A percentile compares a stretch with the other conserved stretches of the same genome.
Conservation (phyloP, 1,140 invertebrate species). For the Pogonus chalceus region DNA sequence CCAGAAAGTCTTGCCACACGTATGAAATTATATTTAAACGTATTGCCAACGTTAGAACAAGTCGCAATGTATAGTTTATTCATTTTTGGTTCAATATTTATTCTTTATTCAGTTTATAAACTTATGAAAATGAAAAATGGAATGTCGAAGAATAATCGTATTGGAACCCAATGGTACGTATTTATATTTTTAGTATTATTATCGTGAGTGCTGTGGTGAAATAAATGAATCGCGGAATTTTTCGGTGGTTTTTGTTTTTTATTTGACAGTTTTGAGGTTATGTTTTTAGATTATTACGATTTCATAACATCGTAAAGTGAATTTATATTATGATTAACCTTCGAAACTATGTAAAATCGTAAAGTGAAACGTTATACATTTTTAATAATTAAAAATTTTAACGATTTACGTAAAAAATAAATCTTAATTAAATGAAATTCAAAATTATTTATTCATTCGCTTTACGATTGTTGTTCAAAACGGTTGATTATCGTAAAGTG, state of each 20-base stretch:
- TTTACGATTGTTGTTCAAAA: too few species aligned
- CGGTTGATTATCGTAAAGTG: too few species aligned
- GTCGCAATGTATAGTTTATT: conserved; percentile 48
- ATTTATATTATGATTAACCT: too few species aligned
- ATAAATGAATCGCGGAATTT: too few species aligned
- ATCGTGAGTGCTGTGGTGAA: not conserved
- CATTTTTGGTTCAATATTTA: conserved; percentile 40
- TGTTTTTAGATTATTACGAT: not conserved
- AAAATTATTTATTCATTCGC: too few species aligned
- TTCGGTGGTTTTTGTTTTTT: too few species aligned
- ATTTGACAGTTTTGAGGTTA: not conserved
- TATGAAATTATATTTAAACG: conserved; percentile 63
- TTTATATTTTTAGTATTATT: not conserved
- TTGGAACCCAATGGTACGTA: not conserved
- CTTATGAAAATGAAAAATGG: conserved; percentile 15
- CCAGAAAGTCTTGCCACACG: conserved; percentile 46
- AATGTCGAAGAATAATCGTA: not conserved
- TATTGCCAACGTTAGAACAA: conserved; percentile 50
- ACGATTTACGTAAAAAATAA: too few species aligned
- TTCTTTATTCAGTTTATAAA: conserved; percentile 34
- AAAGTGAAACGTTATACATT: too few species aligned
- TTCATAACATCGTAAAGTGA: not conserved
- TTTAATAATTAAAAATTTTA: too few species aligned
- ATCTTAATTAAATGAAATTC: too few species aligned
- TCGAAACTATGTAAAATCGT: too few species aligned